Conservation (phyloP, 2,113 vertebrate genomes). For the Oceanites oceanicus region DNA sequence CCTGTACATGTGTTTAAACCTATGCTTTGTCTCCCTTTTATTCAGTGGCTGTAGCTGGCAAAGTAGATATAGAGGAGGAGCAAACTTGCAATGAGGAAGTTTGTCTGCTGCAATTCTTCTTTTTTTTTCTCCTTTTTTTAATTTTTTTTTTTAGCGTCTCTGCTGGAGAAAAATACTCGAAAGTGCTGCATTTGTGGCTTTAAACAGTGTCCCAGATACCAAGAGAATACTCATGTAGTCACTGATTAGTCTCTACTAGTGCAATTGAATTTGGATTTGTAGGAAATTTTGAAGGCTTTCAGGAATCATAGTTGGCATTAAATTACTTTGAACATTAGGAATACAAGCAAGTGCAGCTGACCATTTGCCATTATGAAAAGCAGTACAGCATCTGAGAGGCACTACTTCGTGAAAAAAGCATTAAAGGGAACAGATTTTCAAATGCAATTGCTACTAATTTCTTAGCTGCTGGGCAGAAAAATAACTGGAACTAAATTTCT, state of each 20-base stretch:
- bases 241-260: constrained; percentile 46
- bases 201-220: constrained; percentile 23
- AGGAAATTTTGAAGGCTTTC: constrained; percentile 68
- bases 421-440: constrained; percentile 29
- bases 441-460: constrained; percentile 64
- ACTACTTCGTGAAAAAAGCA: not conserved
- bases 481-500: constrained; percentile 61
- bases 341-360: constrained; percentile 45
- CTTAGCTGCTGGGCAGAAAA: constrained; percentile 62
- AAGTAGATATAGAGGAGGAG: not conserved
- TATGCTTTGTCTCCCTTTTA: not conserved
- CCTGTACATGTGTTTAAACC: not conserved
- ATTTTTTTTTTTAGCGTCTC: not conserved
- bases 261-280: constrained; percentile 68
- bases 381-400: not conserved
- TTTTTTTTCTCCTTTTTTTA: not conserved
- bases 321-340: constrained; percentile 61
- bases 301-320: constrained; percentile 50
- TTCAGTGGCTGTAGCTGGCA: not conserved
- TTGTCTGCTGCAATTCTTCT: constrained; percentile 16
- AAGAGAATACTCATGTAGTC: constrained; percentile 3
- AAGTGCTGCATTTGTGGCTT: constrained; percentile 30
- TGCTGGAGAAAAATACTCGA: not conserved
- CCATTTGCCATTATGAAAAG: constrained; percentile 33
- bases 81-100: not conserved